These are phyloP conservation scores for Cordilura impudica DNA, from an alignment of 2,888 invertebrate species.

Conservation along the genomic window DNA sequence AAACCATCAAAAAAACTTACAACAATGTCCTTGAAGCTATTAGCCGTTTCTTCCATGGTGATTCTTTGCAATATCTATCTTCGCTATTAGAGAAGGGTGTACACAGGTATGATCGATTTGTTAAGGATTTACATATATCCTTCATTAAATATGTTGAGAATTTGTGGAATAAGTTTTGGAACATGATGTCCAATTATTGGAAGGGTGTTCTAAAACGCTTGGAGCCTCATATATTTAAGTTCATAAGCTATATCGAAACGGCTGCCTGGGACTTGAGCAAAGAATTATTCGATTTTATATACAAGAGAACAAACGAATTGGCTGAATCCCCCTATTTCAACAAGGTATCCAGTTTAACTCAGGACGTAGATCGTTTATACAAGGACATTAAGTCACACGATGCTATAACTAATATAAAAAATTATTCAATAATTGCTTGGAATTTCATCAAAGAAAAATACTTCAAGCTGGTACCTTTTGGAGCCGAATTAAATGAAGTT, in stretches of 20 bases:
- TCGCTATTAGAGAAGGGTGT: conserved; percentile 84
- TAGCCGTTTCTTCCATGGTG: conserved; percentile 85
- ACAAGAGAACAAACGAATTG: conserved; percentile 87
- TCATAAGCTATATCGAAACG: conserved; percentile 87
- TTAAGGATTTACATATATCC: conserved; percentile 85
- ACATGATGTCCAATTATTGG: conserved; percentile 84
- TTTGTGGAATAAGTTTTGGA: conserved; percentile 85
- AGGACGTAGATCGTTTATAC: conserved; percentile 88
- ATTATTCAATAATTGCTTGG: conserved; percentile 84
- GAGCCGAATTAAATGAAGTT: conserved; percentile 82
- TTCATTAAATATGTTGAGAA: conserved; percentile 85
- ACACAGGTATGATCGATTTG: conserved; percentile 87
- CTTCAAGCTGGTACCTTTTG: conserved; percentile 83
- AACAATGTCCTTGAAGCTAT: conserved; percentile 84
- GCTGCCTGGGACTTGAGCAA: conserved; percentile 86
- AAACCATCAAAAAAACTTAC: conserved; percentile 83
- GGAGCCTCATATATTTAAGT: conserved; percentile 87
- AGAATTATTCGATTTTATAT: conserved; percentile 87
- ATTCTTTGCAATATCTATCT: conserved; percentile 86
- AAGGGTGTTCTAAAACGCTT: conserved; percentile 84
- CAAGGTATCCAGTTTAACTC: conserved; percentile 87
- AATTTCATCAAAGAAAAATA: conserved; percentile 84
- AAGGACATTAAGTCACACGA: conserved; percentile 88
- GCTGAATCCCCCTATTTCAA: conserved; percentile 90
- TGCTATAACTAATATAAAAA: conserved; percentile 86